These are phyloP conservation scores for Reticulitermes lucifugus DNA, from an alignment of 2,888 invertebrate genomes.

Conservation along the genomic window DNA sequence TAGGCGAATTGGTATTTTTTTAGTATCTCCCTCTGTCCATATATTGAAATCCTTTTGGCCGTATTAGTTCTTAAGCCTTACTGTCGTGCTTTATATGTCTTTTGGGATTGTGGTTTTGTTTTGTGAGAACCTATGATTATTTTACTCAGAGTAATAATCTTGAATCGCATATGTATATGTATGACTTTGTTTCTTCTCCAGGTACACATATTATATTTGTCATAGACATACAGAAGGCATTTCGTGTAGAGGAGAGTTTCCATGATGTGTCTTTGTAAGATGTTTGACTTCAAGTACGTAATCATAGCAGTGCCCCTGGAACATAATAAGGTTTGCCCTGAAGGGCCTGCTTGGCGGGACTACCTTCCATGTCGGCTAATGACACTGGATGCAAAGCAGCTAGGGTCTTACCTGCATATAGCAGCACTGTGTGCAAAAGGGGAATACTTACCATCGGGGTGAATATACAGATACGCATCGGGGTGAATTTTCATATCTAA, in stretches of 20 bases:
- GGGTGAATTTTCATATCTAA: too few relatives aligned
- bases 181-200: not conserved
- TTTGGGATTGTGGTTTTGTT: too few relatives aligned
- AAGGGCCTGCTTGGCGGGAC: not conserved
- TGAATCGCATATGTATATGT: not conserved
- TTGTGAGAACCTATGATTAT: too few relatives aligned
- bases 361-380: slow-evolving; percentile 22
- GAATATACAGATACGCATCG: too few relatives aligned
- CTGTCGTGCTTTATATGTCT: not conserved
- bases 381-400: slow-evolving; percentile 29
- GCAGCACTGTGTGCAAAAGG: not conserved
- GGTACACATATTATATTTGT: slow-evolving; percentile 29
- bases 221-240: not conserved
- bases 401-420: not conserved
- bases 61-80: not conserved
- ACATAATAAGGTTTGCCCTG: slow-evolving; percentile 37
- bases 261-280: slow-evolving; percentile 20
- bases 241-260: not conserved
- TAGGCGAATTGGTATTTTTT: too few relatives aligned
- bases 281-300: slow-evolving; percentile 17
- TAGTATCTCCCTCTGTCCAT: too few relatives aligned
- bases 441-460: too few relatives aligned
- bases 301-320: slow-evolving; percentile 13
- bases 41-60: not conserved
- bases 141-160: slow-evolving; percentile 5